Evolutionary conservation across 2,797 vertebrate species (phyloP), one percentile per base, ranked within the genome.

Genomic region (Sebastes elongatus): DNA sequence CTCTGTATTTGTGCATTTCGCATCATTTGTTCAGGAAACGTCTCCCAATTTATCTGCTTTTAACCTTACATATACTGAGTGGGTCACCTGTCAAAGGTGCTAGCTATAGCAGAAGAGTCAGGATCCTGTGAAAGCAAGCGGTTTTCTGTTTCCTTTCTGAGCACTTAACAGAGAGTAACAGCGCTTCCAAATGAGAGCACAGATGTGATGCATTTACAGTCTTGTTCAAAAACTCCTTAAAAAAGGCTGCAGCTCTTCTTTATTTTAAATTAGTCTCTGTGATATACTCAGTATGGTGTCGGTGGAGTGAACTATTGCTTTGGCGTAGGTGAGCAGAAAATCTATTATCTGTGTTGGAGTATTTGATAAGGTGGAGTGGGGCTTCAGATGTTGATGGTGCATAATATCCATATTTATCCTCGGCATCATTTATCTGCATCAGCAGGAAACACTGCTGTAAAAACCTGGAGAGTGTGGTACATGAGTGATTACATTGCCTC

Each of bases 381-480:
- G 59, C 72, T 77, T 52, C 80, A 85, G 82, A 92, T 87, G 86
- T 91, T 93, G 89, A 94, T 90, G 85, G 85, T 88, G 88, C 85
- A 89, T 94, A 90, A 92, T 93, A 86, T 90, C 77, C 72, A 14
- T 78, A 91, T 94, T 86, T 90, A 89, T 93, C 75, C 63, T 38
- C 38, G 49, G 66, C 49, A 53, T 81, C 83, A 86, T 93, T 92
- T 86, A 80, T 93, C 83, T 82, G 67, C 80, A 87, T 90, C 87
- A 88, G 83, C 78, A 87, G 69, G 83, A 90, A 92, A 86, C 70
- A 65, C 71, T 56, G 30, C 56, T 22, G 32, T 49, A 23, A 55
- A 61, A 69, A 88, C 75, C 78, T 33, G 42, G 53, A 74, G 88
- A 85, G 71, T 46, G n/a, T 25, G 67, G 7, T 38, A 52, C 64